Evolutionary conservation across 2,113 vertebrate species (phyloP).

Genomic region (Rutilus rutilus): DNA sequence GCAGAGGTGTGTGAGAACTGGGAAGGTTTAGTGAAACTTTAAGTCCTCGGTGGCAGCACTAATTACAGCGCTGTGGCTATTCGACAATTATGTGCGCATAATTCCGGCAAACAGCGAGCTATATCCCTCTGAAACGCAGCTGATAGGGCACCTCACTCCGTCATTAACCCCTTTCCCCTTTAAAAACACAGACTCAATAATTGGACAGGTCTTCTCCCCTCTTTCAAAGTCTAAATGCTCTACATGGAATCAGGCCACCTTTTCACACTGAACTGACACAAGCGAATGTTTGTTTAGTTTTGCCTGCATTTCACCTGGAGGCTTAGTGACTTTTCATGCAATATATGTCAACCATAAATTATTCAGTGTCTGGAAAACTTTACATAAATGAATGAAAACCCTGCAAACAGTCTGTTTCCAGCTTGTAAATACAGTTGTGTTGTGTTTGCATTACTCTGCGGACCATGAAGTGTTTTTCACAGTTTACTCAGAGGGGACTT

Average conservation of each 20-base stretch:
- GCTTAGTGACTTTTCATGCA: neutral
- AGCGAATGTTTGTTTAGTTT: neutral
- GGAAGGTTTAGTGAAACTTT: conserved; percentile 1
- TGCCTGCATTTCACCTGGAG: neutral
- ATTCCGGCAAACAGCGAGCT: conserved; percentile 59
- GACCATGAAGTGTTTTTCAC: neutral
- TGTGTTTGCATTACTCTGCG: neutral
- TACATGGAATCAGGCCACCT: neutral
- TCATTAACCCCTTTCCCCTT: conserved; percentile 33
- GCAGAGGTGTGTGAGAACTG: neutral
- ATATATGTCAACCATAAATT: conserved; percentile 41
- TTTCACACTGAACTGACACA: conserved; percentile 9
- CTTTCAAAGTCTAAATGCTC: neutral
- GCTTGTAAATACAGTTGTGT: neutral
- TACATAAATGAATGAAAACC: conserved; percentile 27
- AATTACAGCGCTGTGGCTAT: conserved; percentile 47
- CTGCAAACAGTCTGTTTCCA: neutral
- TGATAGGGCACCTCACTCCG: conserved; percentile 11
- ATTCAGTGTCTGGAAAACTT: conserved; percentile 47
- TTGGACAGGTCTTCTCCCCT: conserved; percentile 9
- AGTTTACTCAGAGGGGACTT: neutral
- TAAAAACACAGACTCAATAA: conserved; percentile 26
- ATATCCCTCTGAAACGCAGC: conserved; percentile 28
- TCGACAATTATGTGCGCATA: conserved; percentile 62
- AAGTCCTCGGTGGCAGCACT: conserved; percentile 3